Evolutionary conservation across 2,797 vertebrate genomes (phyloP).

Genomic region (Coreius guichenoti): DNA sequence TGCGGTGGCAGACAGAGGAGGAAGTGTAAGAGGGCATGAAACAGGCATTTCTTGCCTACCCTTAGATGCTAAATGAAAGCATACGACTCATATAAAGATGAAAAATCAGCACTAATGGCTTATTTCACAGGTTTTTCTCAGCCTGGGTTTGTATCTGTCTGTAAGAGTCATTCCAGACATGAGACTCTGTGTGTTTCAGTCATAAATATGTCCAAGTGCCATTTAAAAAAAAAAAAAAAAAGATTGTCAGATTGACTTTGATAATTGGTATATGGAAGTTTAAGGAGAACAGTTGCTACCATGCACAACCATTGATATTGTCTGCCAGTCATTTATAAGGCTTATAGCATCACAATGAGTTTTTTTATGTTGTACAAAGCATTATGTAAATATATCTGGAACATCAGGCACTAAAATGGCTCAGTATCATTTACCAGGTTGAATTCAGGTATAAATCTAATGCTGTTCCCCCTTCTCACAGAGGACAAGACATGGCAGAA

Average conservation of each 20-base stretch:
- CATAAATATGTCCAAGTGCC: neutral
- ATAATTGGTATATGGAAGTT: constrained; percentile 6
- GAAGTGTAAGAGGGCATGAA: constrained; percentile 33
- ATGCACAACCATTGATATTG: neutral
- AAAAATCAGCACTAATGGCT: constrained; percentile 32
- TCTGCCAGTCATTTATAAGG: neutral
- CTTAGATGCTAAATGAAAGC: constrained; percentile 49
- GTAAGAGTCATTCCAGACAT: neutral
- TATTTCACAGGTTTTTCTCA: constrained; percentile 40
- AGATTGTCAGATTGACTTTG: neutral
- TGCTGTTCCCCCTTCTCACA: neutral
- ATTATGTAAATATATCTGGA: neutral
- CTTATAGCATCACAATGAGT: neutral
- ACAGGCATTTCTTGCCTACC: constrained; percentile 27
- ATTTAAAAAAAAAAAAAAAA: neutral
- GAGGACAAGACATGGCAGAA: constrained; percentile 13
- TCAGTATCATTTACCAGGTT: neutral
- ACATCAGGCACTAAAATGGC: neutral
- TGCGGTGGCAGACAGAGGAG: neutral
- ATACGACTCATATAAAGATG: constrained; percentile 3
- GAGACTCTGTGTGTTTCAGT: neutral
- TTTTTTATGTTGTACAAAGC: neutral
- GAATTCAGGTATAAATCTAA: neutral
- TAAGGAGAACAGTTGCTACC: neutral
- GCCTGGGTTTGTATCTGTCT: neutral